Evolutionary conservation across 1,140 invertebrate genomes (phyloP).

Genomic region (Scylla paramamosain): DNA sequence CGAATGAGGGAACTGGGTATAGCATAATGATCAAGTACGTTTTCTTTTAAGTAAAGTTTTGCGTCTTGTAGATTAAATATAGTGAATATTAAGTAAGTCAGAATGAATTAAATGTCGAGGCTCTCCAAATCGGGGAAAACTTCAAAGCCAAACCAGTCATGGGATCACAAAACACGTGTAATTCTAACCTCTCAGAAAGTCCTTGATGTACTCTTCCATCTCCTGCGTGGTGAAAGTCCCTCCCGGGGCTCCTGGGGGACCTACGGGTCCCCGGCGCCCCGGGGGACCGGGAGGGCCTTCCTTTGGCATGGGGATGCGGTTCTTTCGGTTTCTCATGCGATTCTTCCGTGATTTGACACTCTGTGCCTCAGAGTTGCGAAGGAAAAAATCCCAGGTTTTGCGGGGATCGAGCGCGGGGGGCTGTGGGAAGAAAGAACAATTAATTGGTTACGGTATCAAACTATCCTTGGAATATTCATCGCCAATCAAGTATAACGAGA

Average conservation of each 20-base stretch:
- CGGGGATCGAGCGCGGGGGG: slow-evolving; percentile 28
- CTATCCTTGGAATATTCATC: neutral
- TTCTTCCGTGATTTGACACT: slow-evolving; percentile 19
- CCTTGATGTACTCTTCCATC: slow-evolving; percentile 69
- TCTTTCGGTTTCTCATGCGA: slow-evolving; percentile 41
- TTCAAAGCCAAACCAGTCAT: too few relatives aligned
- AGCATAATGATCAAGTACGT: neutral
- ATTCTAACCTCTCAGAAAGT: slow-evolving; percentile 59
- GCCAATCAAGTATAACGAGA: neutral
- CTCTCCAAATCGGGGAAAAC: too few relatives aligned
- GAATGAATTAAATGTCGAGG: too few relatives aligned
- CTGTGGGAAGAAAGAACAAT: neutral
- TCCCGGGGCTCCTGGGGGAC: slow-evolving; percentile 55
- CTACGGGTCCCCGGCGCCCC: slow-evolving; percentile 52
- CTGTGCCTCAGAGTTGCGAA: slow-evolving; percentile 47
- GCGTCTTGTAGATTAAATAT: too few relatives aligned
- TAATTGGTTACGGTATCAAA: neutral
- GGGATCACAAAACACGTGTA: neutral
- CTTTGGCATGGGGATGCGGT: slow-evolving; percentile 62
- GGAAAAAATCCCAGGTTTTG: slow-evolving; percentile 46
- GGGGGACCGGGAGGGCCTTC: slow-evolving; percentile 65
- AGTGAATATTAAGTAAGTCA: too few relatives aligned
- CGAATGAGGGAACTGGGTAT: neutral
- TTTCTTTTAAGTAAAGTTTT: too few relatives aligned
- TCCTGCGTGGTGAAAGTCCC: slow-evolving; percentile 54